Evolutionary conservation across 2,888 invertebrate genomes (phyloP).

Genomic region (Drosophila neonasuta): DNA sequence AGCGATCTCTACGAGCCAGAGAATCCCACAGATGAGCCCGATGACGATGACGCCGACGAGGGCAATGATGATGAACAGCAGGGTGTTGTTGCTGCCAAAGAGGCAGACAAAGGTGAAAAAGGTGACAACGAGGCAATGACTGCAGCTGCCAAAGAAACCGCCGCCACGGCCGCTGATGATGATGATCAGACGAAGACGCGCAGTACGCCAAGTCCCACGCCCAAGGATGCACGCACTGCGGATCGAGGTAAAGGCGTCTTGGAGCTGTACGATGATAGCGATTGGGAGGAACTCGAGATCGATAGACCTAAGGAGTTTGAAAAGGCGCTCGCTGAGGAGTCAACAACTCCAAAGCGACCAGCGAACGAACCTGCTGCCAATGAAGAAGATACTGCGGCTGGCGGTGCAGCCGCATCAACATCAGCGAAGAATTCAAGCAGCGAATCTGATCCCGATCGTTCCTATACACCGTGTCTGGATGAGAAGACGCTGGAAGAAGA

Average conservation of each 20-base stretch:
- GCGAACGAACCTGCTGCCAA: neutral
- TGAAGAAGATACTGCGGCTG: slow-evolving; percentile 7
- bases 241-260: slow-evolving; percentile 82
- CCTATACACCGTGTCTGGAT: slow-evolving; percentile 89
- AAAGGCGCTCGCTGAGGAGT: slow-evolving; percentile 81
- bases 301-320: slow-evolving; percentile 77
- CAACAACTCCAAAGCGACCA: neutral
- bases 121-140: neutral
- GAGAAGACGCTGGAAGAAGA: slow-evolving; percentile 83
- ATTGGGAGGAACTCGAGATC: slow-evolving; percentile 81
- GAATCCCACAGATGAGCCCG: slow-evolving; percentile 77
- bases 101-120: neutral
- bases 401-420: neutral
- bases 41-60: slow-evolving; percentile 43
- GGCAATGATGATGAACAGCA: slow-evolving; percentile 25
- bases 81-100: slow-evolving; percentile 12
- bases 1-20: slow-evolving; percentile 81
- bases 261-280: slow-evolving; percentile 84
- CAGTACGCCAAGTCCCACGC: slow-evolving; percentile 63
- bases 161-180: neutral
- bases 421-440: slow-evolving; percentile 28
- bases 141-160: slow-evolving; percentile 6
- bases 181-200: slow-evolving; percentile 42
- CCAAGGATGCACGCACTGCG: slow-evolving; percentile 49
- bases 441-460: slow-evolving; percentile 85